Percentiles rank a stretch among this genome's conserved stretches.
phyloP scores from a whole-genome alignment of 1,140 invertebrate genomes.

The Lepidostoma basale region DNA sequence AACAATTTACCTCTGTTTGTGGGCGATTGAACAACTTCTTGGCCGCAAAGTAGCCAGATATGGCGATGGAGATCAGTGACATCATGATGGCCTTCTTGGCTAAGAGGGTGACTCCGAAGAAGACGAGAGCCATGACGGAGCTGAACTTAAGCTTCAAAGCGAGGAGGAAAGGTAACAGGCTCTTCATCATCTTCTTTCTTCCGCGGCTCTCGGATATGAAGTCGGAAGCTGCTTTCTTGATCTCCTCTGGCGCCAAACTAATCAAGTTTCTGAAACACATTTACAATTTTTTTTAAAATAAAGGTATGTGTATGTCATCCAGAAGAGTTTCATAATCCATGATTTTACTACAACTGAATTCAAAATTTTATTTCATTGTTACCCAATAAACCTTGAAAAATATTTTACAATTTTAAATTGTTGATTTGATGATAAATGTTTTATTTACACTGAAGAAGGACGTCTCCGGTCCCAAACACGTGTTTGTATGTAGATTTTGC shows the following conservation, averaged over 20 bases:
- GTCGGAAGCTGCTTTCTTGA: constrained; percentile 62
- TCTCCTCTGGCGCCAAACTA: constrained; percentile 57
- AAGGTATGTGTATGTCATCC: too few relatives aligned
- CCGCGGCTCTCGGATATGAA: constrained; percentile 68
- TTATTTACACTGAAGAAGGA: too few relatives aligned
- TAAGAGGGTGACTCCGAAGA: constrained; percentile 65
- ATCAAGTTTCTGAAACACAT: constrained; percentile 56
- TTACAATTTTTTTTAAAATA: too few relatives aligned
- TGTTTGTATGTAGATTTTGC: too few relatives aligned
- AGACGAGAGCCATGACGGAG: constrained; percentile 61
- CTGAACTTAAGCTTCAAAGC: constrained; percentile 68
- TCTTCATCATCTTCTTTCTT: constrained; percentile 66
- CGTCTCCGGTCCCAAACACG: too few relatives aligned
- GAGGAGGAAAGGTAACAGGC: constrained; percentile 64
- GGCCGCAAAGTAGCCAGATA: constrained; percentile 66
- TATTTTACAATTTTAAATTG: too few relatives aligned
- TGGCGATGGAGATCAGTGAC: constrained; percentile 66
- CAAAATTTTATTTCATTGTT: too few relatives aligned
- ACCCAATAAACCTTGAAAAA: too few relatives aligned
- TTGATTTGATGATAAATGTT: too few relatives aligned
- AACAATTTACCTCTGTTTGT: too few relatives aligned
- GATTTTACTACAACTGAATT: too few relatives aligned
- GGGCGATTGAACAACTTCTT: constrained; percentile 55
- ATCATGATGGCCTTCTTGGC: constrained; percentile 71
- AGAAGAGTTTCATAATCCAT: too few relatives aligned